phyloP scores from a whole-genome alignment of 2,113 vertebrate genomes.

The Cephalopholis sonnerati region DNA sequence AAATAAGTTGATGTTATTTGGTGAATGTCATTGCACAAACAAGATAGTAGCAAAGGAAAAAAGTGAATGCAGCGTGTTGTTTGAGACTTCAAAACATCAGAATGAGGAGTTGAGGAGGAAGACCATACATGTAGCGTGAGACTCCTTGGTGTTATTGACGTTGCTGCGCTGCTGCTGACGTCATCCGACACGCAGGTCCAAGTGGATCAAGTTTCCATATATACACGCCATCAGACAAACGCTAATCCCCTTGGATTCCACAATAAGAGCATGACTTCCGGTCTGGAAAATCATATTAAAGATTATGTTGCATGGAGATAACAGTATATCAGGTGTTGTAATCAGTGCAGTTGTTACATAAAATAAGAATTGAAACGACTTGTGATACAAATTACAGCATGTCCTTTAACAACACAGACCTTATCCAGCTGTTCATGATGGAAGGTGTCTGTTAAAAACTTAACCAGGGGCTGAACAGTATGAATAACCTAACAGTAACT shows the following conservation, averaged over 20 bases:
- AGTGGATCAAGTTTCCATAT: neutral
- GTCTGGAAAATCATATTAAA: neutral
- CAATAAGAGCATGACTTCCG: conserved; percentile 45
- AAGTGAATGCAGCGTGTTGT: neutral
- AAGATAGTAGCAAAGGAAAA: neutral
- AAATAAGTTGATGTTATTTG: neutral
- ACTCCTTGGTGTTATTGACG: conserved; percentile 46
- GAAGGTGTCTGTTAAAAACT: neutral
- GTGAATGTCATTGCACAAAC: neutral
- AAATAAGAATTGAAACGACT: neutral
- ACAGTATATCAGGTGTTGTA: neutral
- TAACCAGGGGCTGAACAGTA: neutral
- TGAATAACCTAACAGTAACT: neutral
- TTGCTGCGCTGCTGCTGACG: conserved; percentile 61
- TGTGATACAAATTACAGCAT: neutral
- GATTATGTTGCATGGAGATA: neutral
- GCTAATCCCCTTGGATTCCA: neutral
- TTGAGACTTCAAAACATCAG: neutral
- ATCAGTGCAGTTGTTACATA: neutral
- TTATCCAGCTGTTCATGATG: neutral
- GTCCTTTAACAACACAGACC: neutral
- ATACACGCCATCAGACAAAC: neutral
- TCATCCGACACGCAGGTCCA: conserved; percentile 54
- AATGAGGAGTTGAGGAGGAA: neutral
- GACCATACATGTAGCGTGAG: conserved; percentile 23